phyloP scores from a whole-genome alignment of 2,113 vertebrate species.

The Hippocampus barbouri region DNA sequence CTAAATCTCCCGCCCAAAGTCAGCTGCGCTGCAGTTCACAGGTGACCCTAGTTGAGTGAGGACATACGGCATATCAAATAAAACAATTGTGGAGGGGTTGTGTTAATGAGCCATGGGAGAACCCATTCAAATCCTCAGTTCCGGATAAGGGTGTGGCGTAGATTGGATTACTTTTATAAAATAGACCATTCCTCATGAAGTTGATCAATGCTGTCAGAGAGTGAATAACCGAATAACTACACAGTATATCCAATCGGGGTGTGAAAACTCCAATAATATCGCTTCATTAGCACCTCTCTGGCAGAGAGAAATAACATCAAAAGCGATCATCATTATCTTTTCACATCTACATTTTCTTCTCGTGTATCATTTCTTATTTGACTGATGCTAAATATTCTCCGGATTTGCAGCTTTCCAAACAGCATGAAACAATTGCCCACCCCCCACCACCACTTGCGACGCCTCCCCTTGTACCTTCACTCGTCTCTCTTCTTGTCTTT shows the following conservation, averaged over 20 bases:
- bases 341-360: too few species aligned
- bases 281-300: too few species aligned
- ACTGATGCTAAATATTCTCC: neutral
- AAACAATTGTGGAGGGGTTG: too few species aligned
- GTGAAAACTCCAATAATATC: neutral
- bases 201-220: too few species aligned
- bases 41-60: too few species aligned
- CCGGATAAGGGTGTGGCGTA: neutral
- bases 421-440: neutral
- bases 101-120: too few species aligned
- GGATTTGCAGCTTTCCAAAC: constrained; percentile 16
- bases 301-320: too few species aligned
- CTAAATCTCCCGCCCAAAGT: neutral
- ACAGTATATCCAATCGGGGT: neutral
- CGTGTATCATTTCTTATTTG: too few species aligned
- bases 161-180: neutral
- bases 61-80: too few species aligned
- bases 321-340: too few species aligned
- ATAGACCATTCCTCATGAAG: neutral
- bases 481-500: constrained; percentile 46
- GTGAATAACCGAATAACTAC: too few species aligned
- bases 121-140: neutral
- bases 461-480: constrained; percentile 38
- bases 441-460: constrained; percentile 7
- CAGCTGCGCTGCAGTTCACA: too few species aligned